Evolutionary conservation across 2,797 vertebrate species (phyloP).

Genomic region (Buceros bicornis): DNA sequence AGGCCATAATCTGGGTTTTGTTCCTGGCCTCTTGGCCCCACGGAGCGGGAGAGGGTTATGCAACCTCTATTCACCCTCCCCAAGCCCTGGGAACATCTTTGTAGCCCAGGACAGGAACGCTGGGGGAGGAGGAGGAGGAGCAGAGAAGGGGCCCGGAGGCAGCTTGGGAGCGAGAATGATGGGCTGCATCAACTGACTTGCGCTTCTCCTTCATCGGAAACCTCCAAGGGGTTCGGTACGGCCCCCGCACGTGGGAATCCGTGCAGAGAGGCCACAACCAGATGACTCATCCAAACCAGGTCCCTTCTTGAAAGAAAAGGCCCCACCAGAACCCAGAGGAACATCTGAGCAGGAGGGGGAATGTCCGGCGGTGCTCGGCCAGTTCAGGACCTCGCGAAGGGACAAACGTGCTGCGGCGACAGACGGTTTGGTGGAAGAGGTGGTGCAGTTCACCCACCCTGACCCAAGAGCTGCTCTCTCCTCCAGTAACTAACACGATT

Average conservation of each 20-base stretch:
- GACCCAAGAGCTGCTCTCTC: neutral
- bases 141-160: neutral
- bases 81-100: constrained; percentile 23
- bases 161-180: neutral
- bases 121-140: neutral
- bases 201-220: neutral
- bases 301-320: neutral
- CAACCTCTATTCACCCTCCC: constrained; percentile 8
- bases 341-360: neutral
- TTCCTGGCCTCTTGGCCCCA: neutral
- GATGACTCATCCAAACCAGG: neutral
- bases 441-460: neutral
- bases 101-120: neutral
- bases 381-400: neutral
- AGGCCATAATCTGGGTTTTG: constrained; percentile 30
- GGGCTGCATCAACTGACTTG: neutral
- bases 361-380: fast-evolving
- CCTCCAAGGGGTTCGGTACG: fast-evolving
- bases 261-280: neutral
- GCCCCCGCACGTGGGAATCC: neutral
- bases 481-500: neutral
- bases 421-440: neutral
- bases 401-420: fast-evolving
- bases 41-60: neutral
- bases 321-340: fast-evolving